These are phyloP conservation scores for Coendou prehensilis DNA, from an alignment of 2,797 vertebrate species.

Conservation along the genomic window DNA sequence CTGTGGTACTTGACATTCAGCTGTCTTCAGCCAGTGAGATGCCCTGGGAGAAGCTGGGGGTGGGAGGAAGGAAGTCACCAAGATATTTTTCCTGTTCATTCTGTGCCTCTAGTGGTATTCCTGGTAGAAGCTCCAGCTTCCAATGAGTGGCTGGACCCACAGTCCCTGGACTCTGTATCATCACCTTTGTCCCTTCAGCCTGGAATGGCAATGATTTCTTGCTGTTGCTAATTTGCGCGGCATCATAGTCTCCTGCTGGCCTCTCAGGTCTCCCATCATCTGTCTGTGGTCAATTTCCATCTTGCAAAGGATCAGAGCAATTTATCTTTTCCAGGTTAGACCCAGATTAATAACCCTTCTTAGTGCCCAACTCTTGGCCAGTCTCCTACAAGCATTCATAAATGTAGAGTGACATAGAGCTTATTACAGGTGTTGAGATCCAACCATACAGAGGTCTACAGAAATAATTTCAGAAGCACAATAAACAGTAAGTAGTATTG, in stretches of 20 bases:
- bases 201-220: background rate
- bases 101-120: background rate
- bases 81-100: background rate
- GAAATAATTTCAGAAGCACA: background rate
- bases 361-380: too few species aligned
- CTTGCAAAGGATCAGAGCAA: background rate
- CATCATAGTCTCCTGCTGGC: background rate
- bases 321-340: background rate
- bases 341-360: background rate
- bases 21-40: background rate
- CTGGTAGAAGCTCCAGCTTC: background rate
- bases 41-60: background rate
- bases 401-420: background rate
- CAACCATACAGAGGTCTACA: background rate
- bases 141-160: rapidly evolving
- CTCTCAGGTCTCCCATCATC: background rate
- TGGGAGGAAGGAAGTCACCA: background rate
- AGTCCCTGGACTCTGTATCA: background rate
- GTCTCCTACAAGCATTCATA: background rate
- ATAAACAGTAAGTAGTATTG: background rate
- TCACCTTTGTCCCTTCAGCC: background rate
- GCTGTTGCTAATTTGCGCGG: too few species aligned
- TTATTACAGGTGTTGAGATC: background rate
- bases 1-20: background rate
- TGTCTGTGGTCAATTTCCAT: background rate